Conservation (phyloP, 2,113 vertebrate species). For the Budorcas taxicolor region DNA sequence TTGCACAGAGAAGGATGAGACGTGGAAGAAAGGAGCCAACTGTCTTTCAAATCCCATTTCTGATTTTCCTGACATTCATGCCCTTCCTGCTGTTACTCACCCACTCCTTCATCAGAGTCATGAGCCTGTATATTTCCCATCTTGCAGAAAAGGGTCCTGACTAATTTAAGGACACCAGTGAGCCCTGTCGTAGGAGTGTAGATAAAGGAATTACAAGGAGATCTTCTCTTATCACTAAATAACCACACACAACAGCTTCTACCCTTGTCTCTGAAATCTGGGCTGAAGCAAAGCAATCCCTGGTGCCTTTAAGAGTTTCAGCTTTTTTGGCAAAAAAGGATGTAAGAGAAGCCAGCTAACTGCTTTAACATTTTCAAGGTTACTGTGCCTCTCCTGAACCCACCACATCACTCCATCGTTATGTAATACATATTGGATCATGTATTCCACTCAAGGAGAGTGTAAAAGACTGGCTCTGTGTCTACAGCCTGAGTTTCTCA, state of each 20-base stretch:
- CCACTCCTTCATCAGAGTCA: neutral
- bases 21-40: neutral
- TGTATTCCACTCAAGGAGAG: conserved; percentile 41
- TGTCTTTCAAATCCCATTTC: neutral
- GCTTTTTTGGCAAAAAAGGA: neutral
- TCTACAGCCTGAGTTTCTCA: conserved; percentile 15
- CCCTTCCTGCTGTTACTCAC: neutral
- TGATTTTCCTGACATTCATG: fast-evolving
- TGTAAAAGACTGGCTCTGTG: neutral
- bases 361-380: neutral
- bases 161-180: neutral
- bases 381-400: neutral
- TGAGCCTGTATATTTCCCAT: fast-evolving
- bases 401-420: conserved; percentile 2
- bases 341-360: neutral
- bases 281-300: neutral
- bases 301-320: neutral
- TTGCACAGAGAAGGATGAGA: neutral
- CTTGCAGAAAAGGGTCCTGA: neutral
- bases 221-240: neutral
- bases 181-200: neutral
- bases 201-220: neutral
- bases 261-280: neutral
- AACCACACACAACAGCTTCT: neutral
- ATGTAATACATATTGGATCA: conserved; percentile 37